Evolutionary conservation across 2,888 invertebrate genomes (phyloP).

Genomic region (Onthophagus sagittarius): DNA sequence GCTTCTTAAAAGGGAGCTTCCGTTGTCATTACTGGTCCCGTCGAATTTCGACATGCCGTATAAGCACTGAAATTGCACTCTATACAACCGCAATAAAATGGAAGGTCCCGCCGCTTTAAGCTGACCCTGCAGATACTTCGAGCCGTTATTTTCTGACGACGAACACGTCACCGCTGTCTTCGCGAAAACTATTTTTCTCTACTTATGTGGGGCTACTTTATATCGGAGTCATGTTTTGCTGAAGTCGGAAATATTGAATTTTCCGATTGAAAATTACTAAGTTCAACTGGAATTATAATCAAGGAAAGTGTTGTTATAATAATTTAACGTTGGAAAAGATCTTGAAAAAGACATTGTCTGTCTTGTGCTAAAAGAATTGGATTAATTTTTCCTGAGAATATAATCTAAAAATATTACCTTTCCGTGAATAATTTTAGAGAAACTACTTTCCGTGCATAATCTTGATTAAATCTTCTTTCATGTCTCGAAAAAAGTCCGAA

Average conservation of each 20-base stretch:
- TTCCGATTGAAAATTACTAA: not conserved
- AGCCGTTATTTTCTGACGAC: not conserved
- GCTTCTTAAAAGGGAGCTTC: conserved; percentile 3
- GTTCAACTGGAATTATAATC: not conserved
- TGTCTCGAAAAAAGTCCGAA: not conserved
- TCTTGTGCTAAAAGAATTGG: not conserved
- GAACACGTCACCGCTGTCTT: not conserved
- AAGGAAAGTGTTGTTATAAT: not conserved
- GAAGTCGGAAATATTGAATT: not conserved
- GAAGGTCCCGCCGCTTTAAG: not conserved
- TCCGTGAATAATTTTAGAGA: not conserved
- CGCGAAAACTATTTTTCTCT: not conserved
- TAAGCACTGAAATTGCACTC: conserved; percentile 11
- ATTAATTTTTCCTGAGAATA: not conserved
- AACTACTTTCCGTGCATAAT: not conserved
- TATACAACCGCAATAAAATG: conserved; percentile 8
- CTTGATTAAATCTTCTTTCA: not conserved
- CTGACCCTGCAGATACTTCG: not conserved
- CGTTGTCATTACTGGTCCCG: conserved; percentile 4
- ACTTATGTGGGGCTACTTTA: not conserved
- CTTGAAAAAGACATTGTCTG: not conserved
- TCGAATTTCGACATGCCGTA: conserved; percentile 11
- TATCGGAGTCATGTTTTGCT: not conserved
- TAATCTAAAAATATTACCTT: not conserved
- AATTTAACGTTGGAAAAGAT: not conserved